phyloP scores from a whole-genome alignment of 2,113 vertebrate species.

The Nanger granti region DNA sequence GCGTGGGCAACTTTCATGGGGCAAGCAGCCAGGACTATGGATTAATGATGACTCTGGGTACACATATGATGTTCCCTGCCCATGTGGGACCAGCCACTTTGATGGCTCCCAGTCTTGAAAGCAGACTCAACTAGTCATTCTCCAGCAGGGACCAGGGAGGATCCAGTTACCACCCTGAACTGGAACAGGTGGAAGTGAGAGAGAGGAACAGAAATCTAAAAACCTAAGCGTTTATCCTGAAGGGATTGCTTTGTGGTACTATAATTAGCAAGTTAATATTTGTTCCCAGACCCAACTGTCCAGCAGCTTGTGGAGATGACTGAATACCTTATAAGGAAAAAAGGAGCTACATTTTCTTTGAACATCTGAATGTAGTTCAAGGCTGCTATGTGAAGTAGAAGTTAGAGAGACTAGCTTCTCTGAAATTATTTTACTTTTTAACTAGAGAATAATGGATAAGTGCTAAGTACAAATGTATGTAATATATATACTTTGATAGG shows the following conservation, averaged over 20 bases:
- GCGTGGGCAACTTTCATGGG: neutral
- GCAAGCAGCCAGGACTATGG: neutral
- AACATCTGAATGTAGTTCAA: neutral
- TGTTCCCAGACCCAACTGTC: neutral
- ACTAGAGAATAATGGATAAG: neutral
- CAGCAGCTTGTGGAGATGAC: neutral
- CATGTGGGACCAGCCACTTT: neutral
- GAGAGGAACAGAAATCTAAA: neutral
- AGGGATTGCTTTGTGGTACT: neutral
- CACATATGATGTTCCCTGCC: neutral
- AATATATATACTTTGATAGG: neutral
- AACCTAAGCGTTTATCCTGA: neutral
- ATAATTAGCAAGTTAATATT: neutral
- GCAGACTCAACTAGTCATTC: neutral
- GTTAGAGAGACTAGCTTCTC: neutral
- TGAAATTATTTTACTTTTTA: neutral
- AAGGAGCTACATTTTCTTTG: neutral
- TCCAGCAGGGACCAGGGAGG: neutral
- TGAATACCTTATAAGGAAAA: neutral
- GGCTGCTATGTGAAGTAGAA: neutral
- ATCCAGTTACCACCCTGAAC: neutral
- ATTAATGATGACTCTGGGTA: neutral
- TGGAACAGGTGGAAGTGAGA: neutral
- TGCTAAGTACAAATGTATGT: neutral
- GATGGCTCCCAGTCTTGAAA: neutral